phyloP scores from a whole-genome alignment of 2,888 invertebrate genomes.

The Cantharis lateralis region DNA sequence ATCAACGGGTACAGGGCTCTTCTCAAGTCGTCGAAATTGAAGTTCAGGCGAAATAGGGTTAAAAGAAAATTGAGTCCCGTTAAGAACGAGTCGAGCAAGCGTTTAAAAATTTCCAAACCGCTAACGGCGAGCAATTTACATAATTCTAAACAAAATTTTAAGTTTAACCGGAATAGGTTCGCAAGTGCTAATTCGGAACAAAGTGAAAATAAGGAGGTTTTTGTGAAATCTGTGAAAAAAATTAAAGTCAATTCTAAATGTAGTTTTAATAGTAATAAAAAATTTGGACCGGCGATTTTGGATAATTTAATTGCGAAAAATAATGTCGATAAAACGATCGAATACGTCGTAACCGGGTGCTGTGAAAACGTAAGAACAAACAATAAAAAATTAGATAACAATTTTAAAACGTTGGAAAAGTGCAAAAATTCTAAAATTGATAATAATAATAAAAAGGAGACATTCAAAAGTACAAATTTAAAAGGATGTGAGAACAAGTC shows the following conservation, averaged over 20 bases:
- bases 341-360: slow-evolving; percentile 49
- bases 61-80: slow-evolving; percentile 56
- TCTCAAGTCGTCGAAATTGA: slow-evolving; percentile 33
- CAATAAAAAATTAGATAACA: slow-evolving; percentile 30
- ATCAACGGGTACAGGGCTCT: slow-evolving; percentile 27
- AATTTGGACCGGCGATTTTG: slow-evolving; percentile 53
- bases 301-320: slow-evolving; percentile 64
- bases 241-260: slow-evolving; percentile 33
- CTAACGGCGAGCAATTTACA: slow-evolving; percentile 46
- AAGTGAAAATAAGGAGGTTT: slow-evolving; percentile 42
- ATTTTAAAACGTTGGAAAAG: slow-evolving; percentile 14
- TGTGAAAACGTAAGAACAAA: slow-evolving; percentile 46
- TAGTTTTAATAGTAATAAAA: slow-evolving; percentile 29
- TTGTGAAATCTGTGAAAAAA: slow-evolving; percentile 34
- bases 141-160: slow-evolving; percentile 44
- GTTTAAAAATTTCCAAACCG: slow-evolving; percentile 47
- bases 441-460: slow-evolving; percentile 14
- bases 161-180: slow-evolving; percentile 41
- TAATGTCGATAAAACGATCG: slow-evolving; percentile 61
- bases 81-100: slow-evolving; percentile 37
- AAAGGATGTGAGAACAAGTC: slow-evolving; percentile 28
- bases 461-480: slow-evolving; percentile 34
- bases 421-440: slow-evolving; percentile 21
- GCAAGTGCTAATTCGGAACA: slow-evolving; percentile 33
- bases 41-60: slow-evolving; percentile 53